Evolutionary conservation across 2,113 vertebrate genomes (phyloP).

Genomic region (Tricholaema leucomelas): DNA sequence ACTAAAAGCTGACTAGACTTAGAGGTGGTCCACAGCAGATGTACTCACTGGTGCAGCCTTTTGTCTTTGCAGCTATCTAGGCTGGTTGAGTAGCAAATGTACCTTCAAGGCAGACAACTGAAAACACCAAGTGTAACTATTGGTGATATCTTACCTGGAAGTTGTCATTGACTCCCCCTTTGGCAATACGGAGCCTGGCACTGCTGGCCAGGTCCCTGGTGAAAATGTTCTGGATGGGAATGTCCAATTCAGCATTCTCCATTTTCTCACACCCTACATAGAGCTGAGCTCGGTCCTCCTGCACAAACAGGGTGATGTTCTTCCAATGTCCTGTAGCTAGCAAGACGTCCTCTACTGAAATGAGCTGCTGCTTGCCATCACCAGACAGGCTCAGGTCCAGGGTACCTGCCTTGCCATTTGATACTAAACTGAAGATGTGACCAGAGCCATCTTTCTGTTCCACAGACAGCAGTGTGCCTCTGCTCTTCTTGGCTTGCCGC

Average conservation of each 20-base stretch:
- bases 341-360: slow-evolving; percentile 89
- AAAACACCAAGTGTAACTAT: neutral
- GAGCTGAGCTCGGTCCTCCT: slow-evolving; percentile 92
- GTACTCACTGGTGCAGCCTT: neutral
- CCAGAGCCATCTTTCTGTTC: slow-evolving; percentile 88
- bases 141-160: slow-evolving; percentile 85
- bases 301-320: slow-evolving; percentile 94
- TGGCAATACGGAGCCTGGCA: slow-evolving; percentile 87
- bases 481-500: slow-evolving; percentile 88
- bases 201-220: slow-evolving; percentile 82
- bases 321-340: slow-evolving; percentile 92
- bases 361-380: slow-evolving; percentile 82
- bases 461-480: slow-evolving; percentile 87
- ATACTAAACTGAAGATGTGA: slow-evolving; percentile 90
- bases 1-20: neutral
- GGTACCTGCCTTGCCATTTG: slow-evolving; percentile 90
- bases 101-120: neutral
- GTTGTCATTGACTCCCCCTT: slow-evolving; percentile 87
- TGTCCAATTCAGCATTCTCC: slow-evolving; percentile 87
- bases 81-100: neutral
- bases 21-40: neutral
- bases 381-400: slow-evolving; percentile 88
- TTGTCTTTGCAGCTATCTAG: neutral
- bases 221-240: slow-evolving; percentile 89
- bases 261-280: slow-evolving; percentile 94